Percentiles rank a stretch among this genome's conserved stretches.
These are phyloP conservation scores for Ormyrus rosae DNA, from an alignment of 2,888 invertebrate species.

Conservation along the genomic window DNA sequence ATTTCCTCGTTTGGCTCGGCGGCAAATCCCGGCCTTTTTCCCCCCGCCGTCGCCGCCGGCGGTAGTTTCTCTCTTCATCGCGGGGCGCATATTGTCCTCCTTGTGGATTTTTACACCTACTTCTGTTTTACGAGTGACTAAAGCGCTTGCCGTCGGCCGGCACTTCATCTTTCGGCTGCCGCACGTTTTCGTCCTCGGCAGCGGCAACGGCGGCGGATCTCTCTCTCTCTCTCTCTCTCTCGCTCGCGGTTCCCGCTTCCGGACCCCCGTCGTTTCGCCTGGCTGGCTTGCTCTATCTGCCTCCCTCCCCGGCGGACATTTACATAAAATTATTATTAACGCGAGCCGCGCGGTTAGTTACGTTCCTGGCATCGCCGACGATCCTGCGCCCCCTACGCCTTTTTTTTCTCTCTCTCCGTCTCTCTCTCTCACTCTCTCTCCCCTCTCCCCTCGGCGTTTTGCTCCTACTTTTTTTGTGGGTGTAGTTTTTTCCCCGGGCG, in stretches of 20 bases:
- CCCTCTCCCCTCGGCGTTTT: neutral
- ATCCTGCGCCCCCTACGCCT: slow-evolving; percentile 21
- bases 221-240: slow-evolving; percentile 6
- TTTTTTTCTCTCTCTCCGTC: neutral
- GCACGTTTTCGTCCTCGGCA: neutral
- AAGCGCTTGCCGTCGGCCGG: slow-evolving; percentile 38
- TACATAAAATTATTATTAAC: slow-evolving; percentile 72
- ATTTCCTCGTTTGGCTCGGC: slow-evolving; percentile 7
- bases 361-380: slow-evolving; percentile 60
- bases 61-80: neutral
- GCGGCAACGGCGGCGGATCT: too few relatives aligned
- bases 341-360: slow-evolving; percentile 61
- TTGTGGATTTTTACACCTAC: slow-evolving; percentile 67
- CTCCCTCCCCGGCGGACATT: slow-evolving; percentile 61
- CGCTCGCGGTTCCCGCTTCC: slow-evolving; percentile 55
- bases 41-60: neutral
- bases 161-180: slow-evolving; percentile 6
- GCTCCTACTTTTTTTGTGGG: too few relatives aligned
- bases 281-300: slow-evolving; percentile 46
- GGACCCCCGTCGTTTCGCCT: slow-evolving; percentile 51
- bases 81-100: slow-evolving; percentile 54
- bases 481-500: slow-evolving; percentile 14
- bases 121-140: slow-evolving; percentile 68
- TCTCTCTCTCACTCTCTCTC: slow-evolving; percentile 1
- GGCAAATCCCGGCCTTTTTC: slow-evolving; percentile 29